Percentiles rank a stretch among this genome's conserved stretches.
phyloP scores from a whole-genome alignment of 1,140 invertebrate genomes.

The Drosophila serrata region DNA sequence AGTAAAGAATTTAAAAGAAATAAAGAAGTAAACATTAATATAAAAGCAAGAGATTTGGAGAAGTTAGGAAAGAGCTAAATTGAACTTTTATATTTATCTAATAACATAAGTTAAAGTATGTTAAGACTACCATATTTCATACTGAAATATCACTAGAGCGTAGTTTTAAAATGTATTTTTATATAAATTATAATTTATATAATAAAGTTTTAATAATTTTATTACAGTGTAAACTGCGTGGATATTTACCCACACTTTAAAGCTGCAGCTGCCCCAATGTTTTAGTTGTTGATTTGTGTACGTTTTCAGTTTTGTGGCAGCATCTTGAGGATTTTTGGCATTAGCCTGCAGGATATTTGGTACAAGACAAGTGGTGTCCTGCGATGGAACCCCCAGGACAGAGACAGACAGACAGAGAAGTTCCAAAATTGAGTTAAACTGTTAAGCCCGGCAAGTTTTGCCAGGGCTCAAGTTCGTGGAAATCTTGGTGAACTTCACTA shows the following conservation, averaged over 20 bases:
- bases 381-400: conserved; percentile 17
- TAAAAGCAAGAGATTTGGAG: too few species aligned
- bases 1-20: neutral
- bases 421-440: conserved; percentile 76
- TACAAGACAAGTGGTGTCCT: conserved; percentile 35
- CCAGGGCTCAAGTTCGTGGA: conserved; percentile 16
- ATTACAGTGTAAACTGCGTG: neutral
- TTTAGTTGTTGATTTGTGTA: conserved; percentile 52
- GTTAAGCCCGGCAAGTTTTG: conserved; percentile 65
- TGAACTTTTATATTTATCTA: too few species aligned
- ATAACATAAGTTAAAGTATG: too few species aligned
- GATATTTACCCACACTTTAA: conserved; percentile 29
- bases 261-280: conserved; percentile 39
- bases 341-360: conserved; percentile 50
- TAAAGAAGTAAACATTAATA: too few species aligned
- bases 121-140: too few species aligned
- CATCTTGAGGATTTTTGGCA: conserved; percentile 54
- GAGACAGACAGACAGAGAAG: too few species aligned
- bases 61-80: too few species aligned
- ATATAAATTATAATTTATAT: neutral
- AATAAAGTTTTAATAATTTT: neutral
- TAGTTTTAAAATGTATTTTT: neutral
- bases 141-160: neutral
- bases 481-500: conserved; percentile 54
- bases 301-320: conserved; percentile 50